These are phyloP conservation scores for Corydoras sp. DNA, from an alignment of 2,113 vertebrate genomes.

Conservation along the genomic window DNA sequence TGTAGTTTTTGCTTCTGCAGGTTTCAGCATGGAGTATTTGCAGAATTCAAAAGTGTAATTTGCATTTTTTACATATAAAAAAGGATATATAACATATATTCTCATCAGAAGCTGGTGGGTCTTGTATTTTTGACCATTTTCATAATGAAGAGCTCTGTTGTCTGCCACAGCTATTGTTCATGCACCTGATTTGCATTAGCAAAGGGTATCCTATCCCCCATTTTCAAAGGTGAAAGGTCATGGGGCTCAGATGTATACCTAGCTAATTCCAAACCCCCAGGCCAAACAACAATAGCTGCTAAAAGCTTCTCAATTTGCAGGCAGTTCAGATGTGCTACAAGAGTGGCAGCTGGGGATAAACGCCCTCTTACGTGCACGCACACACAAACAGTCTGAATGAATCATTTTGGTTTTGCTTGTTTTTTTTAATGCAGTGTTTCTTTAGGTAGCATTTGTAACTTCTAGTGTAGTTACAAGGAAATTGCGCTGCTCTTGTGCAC, in stretches of 20 bases:
- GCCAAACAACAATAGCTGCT: constrained; percentile 60
- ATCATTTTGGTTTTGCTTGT: too few relatives aligned
- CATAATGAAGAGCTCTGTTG: constrained; percentile 26
- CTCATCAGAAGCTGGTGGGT: constrained; percentile 1
- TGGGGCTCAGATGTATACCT: constrained; percentile 59
- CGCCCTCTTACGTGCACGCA: constrained; percentile 36
- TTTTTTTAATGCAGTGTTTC: too few relatives aligned
- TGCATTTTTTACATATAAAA: too few relatives aligned
- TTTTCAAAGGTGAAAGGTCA: constrained; percentile 54
- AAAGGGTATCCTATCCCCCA: constrained; percentile 39
- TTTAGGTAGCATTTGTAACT: too few relatives aligned
- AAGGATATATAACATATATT: too few relatives aligned
- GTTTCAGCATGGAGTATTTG: too few relatives aligned
- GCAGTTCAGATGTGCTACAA: constrained; percentile 56
- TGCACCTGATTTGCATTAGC: constrained; percentile 58
- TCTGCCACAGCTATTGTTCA: constrained; percentile 51
- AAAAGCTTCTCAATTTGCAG: constrained; percentile 58
- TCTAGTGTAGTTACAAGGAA: too few relatives aligned
- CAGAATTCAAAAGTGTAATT: too few relatives aligned
- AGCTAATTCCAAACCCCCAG: constrained; percentile 62
- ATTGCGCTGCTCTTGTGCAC: too few relatives aligned
- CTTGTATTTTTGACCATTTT: constrained; percentile 23
- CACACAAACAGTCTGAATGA: constrained; percentile 43
- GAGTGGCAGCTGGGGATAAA: constrained; percentile 51
- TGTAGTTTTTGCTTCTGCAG: too few relatives aligned